A percentile compares a stretch with the other conserved stretches of the same genome.
phyloP scores from a whole-genome alignment of 2,797 vertebrate species.

The Hozukius guyotensis region DNA sequence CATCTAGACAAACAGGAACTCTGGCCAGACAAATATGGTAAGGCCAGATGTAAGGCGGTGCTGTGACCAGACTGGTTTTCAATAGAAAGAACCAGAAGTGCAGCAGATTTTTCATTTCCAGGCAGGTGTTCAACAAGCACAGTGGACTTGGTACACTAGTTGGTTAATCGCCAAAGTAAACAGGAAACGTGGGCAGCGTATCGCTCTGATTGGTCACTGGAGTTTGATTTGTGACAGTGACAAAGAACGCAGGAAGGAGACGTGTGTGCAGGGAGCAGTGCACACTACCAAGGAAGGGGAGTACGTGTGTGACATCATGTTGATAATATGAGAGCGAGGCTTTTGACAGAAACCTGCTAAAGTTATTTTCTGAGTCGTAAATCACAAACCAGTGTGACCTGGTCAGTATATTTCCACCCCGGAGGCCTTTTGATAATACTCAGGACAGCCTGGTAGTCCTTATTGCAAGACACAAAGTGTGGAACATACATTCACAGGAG shows the following conservation, averaged over 20 bases:
- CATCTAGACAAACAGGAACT: slow-evolving; percentile 64
- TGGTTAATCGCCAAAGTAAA: slow-evolving; percentile 52
- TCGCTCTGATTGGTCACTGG: slow-evolving; percentile 5
- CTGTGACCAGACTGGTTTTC: slow-evolving; percentile 31
- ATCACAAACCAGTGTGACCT: slow-evolving; percentile 22
- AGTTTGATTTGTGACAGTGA: slow-evolving; percentile 41
- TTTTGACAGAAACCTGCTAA: slow-evolving; percentile 35
- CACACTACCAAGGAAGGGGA: slow-evolving; percentile 21
- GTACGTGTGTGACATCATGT: slow-evolving; percentile 61
- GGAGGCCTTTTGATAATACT: not conserved
- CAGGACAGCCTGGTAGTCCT: not conserved
- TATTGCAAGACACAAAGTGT: not conserved
- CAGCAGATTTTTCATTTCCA: slow-evolving; percentile 13
- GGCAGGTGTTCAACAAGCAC: slow-evolving; percentile 56
- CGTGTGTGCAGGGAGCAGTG: slow-evolving; percentile 24
- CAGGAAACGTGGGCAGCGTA: slow-evolving; percentile 70
- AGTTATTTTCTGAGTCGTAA: not conserved
- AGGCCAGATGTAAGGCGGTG: slow-evolving; percentile 47
- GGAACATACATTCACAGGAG: not conserved
- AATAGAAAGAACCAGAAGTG: slow-evolving; percentile 53
- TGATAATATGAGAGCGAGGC: not conserved
- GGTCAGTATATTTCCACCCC: not conserved
- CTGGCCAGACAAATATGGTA: slow-evolving; percentile 56
- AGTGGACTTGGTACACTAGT: slow-evolving; percentile 13
- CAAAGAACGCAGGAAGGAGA: slow-evolving; percentile 28